These are phyloP conservation scores for Stegodyphus dumicola DNA, from an alignment of 1,140 invertebrate genomes.

Conservation along the genomic window DNA sequence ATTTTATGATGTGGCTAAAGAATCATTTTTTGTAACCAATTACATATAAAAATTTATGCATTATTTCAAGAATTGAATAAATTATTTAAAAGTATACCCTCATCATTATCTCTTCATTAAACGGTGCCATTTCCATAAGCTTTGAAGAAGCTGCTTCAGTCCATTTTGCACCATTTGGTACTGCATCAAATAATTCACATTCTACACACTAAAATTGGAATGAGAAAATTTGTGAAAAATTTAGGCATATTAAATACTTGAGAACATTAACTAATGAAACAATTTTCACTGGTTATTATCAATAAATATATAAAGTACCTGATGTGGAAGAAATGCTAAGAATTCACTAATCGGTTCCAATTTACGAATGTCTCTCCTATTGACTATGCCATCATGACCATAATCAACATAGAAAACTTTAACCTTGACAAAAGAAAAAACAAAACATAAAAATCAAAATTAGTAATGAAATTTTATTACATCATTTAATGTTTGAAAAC, in stretches of 20 bases:
- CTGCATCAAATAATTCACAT: slow-evolving; percentile 19
- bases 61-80: too few species aligned
- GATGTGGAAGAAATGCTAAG: slow-evolving; percentile 7
- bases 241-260: neutral
- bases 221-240: neutral
- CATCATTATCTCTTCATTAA: slow-evolving; percentile 27
- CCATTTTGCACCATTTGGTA: slow-evolving; percentile 28
- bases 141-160: slow-evolving; percentile 6
- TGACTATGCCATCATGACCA: slow-evolving; percentile 16
- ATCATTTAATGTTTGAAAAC: too few species aligned
- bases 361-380: slow-evolving; percentile 10
- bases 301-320: slow-evolving; percentile 2
- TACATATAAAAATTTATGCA: too few species aligned
- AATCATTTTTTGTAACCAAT: too few species aligned
- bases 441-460: too few species aligned
- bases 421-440: neutral
- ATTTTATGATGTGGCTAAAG: too few species aligned
- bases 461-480: too few species aligned
- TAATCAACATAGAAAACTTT: slow-evolving; percentile 40
- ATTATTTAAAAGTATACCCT: slow-evolving; percentile 11
- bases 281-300: neutral
- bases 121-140: slow-evolving; percentile 29
- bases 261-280: neutral
- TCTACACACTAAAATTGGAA: slow-evolving; percentile 9
- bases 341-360: slow-evolving; percentile 15